A percentile compares a stretch with the other conserved stretches of the same genome.
These are phyloP conservation scores for Disparrhopalites patrizii DNA, from an alignment of 2,888 invertebrate genomes.

Conservation along the genomic window DNA sequence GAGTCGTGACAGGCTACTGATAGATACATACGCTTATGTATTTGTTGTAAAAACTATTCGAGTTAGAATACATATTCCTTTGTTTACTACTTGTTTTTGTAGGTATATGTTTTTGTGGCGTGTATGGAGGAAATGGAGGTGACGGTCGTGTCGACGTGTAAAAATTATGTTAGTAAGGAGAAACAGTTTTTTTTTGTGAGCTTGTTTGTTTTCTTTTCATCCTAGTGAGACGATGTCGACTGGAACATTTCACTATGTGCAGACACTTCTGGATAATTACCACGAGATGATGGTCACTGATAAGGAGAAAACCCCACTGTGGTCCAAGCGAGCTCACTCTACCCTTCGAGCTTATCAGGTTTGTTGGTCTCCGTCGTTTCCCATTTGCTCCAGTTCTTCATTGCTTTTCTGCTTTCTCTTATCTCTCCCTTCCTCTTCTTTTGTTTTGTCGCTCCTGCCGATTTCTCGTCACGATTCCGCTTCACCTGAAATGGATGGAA, in stretches of 20 bases:
- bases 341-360: slow-evolving; percentile 68
- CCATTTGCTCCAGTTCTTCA: background rate
- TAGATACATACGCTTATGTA: background rate
- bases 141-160: background rate
- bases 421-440: background rate
- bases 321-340: slow-evolving; percentile 82
- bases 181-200: background rate
- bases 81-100: no score
- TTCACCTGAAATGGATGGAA: no score
- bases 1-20: slow-evolving; percentile 4
- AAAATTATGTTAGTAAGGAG: no score
- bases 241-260: slow-evolving; percentile 88
- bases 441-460: background rate
- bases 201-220: slow-evolving; percentile 49
- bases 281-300: slow-evolving; percentile 78
- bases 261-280: slow-evolving; percentile 82
- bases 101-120: background rate
- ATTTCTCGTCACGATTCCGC: no score
- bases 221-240: slow-evolving; percentile 93
- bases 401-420: background rate
- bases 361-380: background rate
- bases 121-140: background rate
- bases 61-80: no score
- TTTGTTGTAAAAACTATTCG: no score
- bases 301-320: slow-evolving; percentile 74